These are phyloP conservation scores for Spatulosminthurus flaviceps DNA, from an alignment of 2,888 invertebrate species.

Conservation along the genomic window DNA sequence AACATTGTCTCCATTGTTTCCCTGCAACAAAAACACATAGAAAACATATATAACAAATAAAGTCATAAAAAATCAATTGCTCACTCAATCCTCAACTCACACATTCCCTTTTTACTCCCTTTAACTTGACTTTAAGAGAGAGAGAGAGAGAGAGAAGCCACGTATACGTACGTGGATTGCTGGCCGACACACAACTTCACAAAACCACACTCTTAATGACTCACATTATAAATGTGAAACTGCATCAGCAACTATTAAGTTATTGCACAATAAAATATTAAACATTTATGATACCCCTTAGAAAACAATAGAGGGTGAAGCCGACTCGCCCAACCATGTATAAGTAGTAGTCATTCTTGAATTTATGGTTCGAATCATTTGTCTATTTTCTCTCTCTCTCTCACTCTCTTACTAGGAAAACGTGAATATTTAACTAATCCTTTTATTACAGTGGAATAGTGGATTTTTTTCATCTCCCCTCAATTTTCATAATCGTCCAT, in stretches of 20 bases:
- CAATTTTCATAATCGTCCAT: neutral
- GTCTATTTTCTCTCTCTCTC: no score
- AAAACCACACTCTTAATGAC: neutral
- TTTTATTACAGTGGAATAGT: neutral
- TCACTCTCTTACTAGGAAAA: no score
- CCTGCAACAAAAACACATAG: no score
- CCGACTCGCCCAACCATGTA: neutral
- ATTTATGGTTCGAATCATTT: no score
- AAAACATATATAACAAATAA: conserved; percentile 62
- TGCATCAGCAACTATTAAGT: conserved; percentile 25
- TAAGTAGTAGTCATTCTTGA: neutral
- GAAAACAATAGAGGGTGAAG: conserved; percentile 3
- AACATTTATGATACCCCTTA: conserved; percentile 4
- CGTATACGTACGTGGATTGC: no score
- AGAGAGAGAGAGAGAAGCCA: no score
- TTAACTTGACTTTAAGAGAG: no score
- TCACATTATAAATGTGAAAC: conserved; percentile 20
- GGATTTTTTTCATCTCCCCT: no score
- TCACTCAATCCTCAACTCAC: no score
- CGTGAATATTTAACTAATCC: conserved; percentile 24
- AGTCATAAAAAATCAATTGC: neutral
- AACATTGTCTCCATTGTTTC: conserved; percentile 91
- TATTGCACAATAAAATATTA: conserved; percentile 25
- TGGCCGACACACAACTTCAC: neutral
- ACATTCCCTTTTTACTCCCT: no score